phyloP scores from a whole-genome alignment of 2,113 vertebrate species.

The Rhea americana region DNA sequence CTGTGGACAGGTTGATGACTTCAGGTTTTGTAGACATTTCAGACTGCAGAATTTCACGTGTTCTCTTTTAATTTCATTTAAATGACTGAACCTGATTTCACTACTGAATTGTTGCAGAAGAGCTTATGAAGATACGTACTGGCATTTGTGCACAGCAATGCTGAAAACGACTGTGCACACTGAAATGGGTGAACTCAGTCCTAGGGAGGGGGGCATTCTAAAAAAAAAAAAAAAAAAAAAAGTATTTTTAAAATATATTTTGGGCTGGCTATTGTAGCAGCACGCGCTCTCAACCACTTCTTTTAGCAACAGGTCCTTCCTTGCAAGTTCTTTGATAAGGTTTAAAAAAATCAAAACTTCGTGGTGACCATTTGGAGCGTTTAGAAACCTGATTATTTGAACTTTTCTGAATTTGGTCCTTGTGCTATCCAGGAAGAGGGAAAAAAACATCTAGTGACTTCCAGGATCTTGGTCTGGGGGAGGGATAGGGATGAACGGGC shows the following conservation, averaged over 20 bases:
- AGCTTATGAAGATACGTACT: accelerated
- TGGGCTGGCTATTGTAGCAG: neutral
- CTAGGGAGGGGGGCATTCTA: no score
- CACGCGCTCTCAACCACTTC: neutral
- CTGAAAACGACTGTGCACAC: accelerated
- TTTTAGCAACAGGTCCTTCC: neutral
- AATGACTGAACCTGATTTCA: neutral
- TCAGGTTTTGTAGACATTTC: neutral
- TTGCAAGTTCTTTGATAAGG: neutral
- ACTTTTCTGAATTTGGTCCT: neutral
- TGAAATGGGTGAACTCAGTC: neutral
- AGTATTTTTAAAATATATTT: accelerated
- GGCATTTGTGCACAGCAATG: neutral
- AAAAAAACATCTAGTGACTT: no score
- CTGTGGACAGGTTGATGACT: accelerated
- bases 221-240: neutral
- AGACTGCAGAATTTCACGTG: neutral
- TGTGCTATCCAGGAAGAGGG: neutral
- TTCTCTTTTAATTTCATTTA: neutral
- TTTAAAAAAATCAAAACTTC: no score
- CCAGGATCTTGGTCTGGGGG: no score
- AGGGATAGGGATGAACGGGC: no score
- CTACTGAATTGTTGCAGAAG: neutral
- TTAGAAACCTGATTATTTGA: accelerated
- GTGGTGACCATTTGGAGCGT: accelerated